Percentiles rank a stretch among this genome's conserved stretches.
These are phyloP conservation scores for Ascidia mentula DNA, from an alignment of 23 tunicate genomes.

Conservation along the genomic window DNA sequence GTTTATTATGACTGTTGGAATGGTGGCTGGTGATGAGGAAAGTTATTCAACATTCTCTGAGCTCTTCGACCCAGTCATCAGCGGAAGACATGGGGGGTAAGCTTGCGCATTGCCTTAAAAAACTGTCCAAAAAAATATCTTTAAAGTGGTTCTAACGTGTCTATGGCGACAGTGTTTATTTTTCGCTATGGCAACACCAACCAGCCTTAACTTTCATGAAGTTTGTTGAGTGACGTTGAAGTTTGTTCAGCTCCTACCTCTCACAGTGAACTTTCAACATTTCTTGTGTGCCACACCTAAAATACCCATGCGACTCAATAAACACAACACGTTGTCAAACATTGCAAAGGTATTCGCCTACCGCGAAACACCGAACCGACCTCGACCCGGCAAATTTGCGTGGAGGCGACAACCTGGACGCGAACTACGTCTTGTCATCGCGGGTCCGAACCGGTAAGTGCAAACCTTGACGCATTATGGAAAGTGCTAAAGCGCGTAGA, in stretches of 20 bases:
- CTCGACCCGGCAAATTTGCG: constrained; percentile 45
- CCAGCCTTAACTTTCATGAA: no score
- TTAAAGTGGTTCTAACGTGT: no score
- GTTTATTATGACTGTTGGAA: constrained; percentile 94
- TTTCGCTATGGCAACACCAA: no score
- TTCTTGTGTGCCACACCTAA: no score
- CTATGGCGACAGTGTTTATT: no score
- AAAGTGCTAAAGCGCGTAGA: no score
- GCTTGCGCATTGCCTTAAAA: constrained; percentile 1
- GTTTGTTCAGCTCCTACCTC: no score
- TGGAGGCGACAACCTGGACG: constrained; percentile 77
- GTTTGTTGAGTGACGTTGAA: no score
- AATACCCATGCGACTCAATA: no score
- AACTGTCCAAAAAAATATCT: background rate
- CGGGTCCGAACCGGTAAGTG: constrained; percentile 80
- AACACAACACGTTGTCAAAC: no score
- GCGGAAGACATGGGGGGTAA: constrained; percentile 89
- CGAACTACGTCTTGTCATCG: constrained; percentile 76
- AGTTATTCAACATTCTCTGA: constrained; percentile 82
- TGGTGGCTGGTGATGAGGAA: constrained; percentile 97
- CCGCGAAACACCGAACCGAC: constrained; percentile 58
- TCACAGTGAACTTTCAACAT: no score
- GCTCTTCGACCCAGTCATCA: constrained; percentile 82
- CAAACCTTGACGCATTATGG: no score
- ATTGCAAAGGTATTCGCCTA: constrained; percentile 60